A percentile compares a stretch with the other conserved stretches of the same genome.
These are phyloP conservation scores for Drosophila ezoana DNA, from an alignment of 2,888 invertebrate species.

Conservation along the genomic window DNA sequence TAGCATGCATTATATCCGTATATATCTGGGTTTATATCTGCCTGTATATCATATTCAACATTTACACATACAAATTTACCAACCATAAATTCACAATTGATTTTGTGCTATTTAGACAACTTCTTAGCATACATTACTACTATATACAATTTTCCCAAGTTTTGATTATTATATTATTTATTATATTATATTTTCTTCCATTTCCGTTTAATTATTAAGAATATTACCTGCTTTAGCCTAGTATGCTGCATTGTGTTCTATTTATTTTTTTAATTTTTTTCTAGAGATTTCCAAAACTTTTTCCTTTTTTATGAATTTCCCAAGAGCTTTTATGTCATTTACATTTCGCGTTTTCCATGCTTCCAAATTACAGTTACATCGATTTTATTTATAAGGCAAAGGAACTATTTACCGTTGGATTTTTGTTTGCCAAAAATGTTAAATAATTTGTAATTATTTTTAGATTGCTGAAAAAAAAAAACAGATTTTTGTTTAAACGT, in stretches of 20 bases:
- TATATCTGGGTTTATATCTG: slow-evolving; percentile 21
- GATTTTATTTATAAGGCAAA: slow-evolving; percentile 73
- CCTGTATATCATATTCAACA: slow-evolving; percentile 35
- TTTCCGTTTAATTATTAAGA: slow-evolving; percentile 1
- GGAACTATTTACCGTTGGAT: slow-evolving; percentile 84
- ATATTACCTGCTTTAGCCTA: slow-evolving; percentile 14
- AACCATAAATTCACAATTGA: slow-evolving; percentile 58
- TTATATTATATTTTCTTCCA: neutral
- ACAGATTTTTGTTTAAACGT: slow-evolving; percentile 23
- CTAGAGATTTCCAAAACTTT: slow-evolving; percentile 1
- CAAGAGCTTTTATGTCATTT: slow-evolving; percentile 35
- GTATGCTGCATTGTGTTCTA: slow-evolving; percentile 7
- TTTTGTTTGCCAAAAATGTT: slow-evolving; percentile 80
- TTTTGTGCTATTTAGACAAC: slow-evolving; percentile 41
- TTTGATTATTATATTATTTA: slow-evolving; percentile 28
- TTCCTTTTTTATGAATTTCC: neutral
- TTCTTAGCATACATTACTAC: slow-evolving; percentile 31
- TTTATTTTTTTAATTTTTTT: neutral
- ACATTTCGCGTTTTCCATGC: slow-evolving; percentile 37
- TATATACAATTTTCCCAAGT: slow-evolving; percentile 45
- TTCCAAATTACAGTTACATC: slow-evolving; percentile 34
- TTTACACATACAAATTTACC: slow-evolving; percentile 62
- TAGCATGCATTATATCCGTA: slow-evolving; percentile 50
- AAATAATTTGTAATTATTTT: slow-evolving; percentile 52
- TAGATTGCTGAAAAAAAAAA: slow-evolving; percentile 44